Evolutionary conservation across 2,888 invertebrate species (phyloP).

Genomic region (Xanthorhoe spadicearia): DNA sequence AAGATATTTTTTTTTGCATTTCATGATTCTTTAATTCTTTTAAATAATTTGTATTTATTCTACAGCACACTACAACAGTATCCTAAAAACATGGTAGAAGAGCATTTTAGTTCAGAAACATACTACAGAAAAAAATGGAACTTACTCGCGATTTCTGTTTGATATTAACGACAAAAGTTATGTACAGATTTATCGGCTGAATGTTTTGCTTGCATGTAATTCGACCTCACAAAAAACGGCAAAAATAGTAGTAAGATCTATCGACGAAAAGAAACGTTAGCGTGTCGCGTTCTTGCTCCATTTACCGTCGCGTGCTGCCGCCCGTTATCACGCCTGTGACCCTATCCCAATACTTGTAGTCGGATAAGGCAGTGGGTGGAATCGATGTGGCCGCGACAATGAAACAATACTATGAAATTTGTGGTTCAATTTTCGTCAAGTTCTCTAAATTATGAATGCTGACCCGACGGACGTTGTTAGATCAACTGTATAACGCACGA

Average conservation of each 20-base stretch:
- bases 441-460: background rate
- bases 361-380: constrained; percentile 13
- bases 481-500: too few relatives aligned
- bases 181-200: background rate
- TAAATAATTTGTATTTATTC: too few relatives aligned
- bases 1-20: too few relatives aligned
- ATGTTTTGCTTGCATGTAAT: constrained; percentile 18
- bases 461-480: too few relatives aligned
- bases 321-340: constrained; percentile 65
- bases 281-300: constrained; percentile 51
- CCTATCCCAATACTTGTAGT: constrained; percentile 56
- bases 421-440: background rate
- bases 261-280: constrained; percentile 40
- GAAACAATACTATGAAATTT: background rate
- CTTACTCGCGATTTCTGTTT: background rate
- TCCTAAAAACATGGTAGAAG: too few relatives aligned
- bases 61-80: too few relatives aligned
- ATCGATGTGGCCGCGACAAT: constrained; percentile 1
- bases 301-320: constrained; percentile 53
- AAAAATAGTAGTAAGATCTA: constrained; percentile 35
- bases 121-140: too few relatives aligned
- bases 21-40: too few relatives aligned
- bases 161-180: background rate
- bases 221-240: constrained; percentile 24
- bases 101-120: too few relatives aligned